Evolutionary conservation across 2,888 invertebrate genomes (phyloP), one percentile per base, ranked within the genome.

Genomic region (Eudiplozoon nipponicum): DNA sequence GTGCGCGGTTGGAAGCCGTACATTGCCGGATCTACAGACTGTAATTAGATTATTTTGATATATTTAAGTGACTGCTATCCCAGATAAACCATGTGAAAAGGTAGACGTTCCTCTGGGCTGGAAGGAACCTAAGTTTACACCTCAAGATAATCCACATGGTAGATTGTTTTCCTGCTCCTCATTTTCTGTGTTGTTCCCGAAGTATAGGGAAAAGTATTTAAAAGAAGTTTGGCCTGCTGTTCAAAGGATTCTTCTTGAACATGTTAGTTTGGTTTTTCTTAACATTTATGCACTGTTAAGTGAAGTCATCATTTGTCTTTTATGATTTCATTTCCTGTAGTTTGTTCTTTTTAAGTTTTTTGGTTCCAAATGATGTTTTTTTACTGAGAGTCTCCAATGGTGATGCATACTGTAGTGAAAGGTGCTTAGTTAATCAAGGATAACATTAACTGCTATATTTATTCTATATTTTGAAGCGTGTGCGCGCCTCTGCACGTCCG

Each of bases 181-280:
- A 3, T 98, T 98, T 61, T 81, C 84, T 1, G 78, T 78, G 1
- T 61, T 90, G 13, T 94, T 94, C 59, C 94, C 94, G 0, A 78
- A 80, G 57, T 94, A 94, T 54, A 67, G 90, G 43, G 94, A 98
- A 59, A 73, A 76, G 51, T 94, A 94, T 59, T 60, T 94, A 5
- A 70, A 71, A 51, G 75, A 84, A 63, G 74, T 75, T 52, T 94
- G 86, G 86, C 77, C 84, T 0, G 61, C 90, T 2, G 74, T 94
- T 0, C 70, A 80, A 53, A 78, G 78, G 59, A 66, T 70, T 1
- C 59, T 94, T 17, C 65, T 65, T 22, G 74, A 76, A 50, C 68
- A 75, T 55, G 57, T 60, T 47, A 49, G 52, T 48, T 22, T 17
- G 2, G 11, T 11, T 23, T 23, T 5, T 35, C n/a, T 20, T 20